Evolutionary conservation across 2,888 invertebrate genomes (phyloP), one percentile per base, ranked within the genome.

Genomic region (Geotrupes spiniger): DNA sequence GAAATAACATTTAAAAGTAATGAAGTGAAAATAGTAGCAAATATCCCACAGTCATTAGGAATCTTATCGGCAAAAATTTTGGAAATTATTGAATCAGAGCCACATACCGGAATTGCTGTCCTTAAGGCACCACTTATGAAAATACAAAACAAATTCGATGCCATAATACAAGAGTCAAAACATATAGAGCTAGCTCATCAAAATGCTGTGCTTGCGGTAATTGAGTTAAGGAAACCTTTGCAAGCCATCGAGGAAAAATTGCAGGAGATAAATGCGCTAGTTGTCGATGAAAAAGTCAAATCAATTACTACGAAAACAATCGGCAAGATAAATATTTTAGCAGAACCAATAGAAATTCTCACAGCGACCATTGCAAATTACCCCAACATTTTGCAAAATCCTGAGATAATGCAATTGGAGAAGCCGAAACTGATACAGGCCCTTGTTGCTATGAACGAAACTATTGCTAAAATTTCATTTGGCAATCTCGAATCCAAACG

Each of bases 1-100:
- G 21, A 21, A 3, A 6, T 21, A 4, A 21, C n/a, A n/a, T n/a
- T n/a, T n/a, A n/a, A n/a, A n/a, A n/a, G 40, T 51, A 8, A 17
- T 5, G n/a, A 25, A 25, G 11, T 25, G 2, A 25, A 9, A 25
- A 1, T 25, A 25, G n/a, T 11, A 11, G 10, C 55, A 16, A 43
- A 59, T 42, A 27, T 53, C 15, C 9, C 45, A 6, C 50, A 56
- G 21, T 31, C 46, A 27, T 48, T 53, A 49, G 27, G 54, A 52
- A 45, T 12, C 2, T 21, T 39, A 25, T 10, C 21, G 4, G 16
- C 21, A n/a, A 25, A 25, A 12, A 26, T 25, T 8, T 12, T 17
- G 38, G 31, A 51, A 31, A 31, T 38, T 44, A 10, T 25, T 5
- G 39, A 39, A 39, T 21, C 8, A 38, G 21, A 16, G 1, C 17